Evolutionary conservation across 2,888 invertebrate species (phyloP), one percentile per base, ranked within the genome.

Genomic region (Volucella zonaria): DNA sequence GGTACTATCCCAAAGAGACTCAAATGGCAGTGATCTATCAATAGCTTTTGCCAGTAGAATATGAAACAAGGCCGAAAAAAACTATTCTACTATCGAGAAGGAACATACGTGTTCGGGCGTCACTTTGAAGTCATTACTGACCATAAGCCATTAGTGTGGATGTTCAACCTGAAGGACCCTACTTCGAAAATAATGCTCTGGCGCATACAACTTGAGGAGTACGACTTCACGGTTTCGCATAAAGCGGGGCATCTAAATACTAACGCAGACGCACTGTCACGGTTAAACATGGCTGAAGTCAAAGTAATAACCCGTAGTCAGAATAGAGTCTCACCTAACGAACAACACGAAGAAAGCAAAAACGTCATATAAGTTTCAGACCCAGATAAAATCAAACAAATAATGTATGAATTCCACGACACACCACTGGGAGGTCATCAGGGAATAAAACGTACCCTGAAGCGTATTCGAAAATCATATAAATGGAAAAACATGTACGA

Each of bases 61-160:
- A 3, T 58, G 89, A 11, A 89, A 87, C 54, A 77, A 70, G 8
- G 83, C 87, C 1, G 88, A 89, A 78, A 52, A 43, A 40, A 88
- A 87, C 31, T 89, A 89, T 67, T 76, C 82, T 0, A 87, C 88
- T 0, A 88, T 86, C 2, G 88, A 89, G 66, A 87, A 86, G 51
- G 89, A 89, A 86, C 52, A 54, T 43, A 67, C 45, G 40, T 52
- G n/a, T 67, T 42, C 38, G 40, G 52, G 3, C 11, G 78, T 58
- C 81, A 80, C 38, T 89, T 89, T 70, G 86, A 64, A 43, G 78
- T 89, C 3, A 75, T 88, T 8, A 89, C 88, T 0, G 89, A 89
- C 62, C 89, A 90, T 70, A 87, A 87, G 66, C 88, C 88, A 23
- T 23, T 23, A 23, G 18, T 23, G 18, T 23, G 18, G 18, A 23